Base-by-base conservation (phyloP, 2,888 invertebrate genomes). In the Lomographa bimaculata region DNA sequence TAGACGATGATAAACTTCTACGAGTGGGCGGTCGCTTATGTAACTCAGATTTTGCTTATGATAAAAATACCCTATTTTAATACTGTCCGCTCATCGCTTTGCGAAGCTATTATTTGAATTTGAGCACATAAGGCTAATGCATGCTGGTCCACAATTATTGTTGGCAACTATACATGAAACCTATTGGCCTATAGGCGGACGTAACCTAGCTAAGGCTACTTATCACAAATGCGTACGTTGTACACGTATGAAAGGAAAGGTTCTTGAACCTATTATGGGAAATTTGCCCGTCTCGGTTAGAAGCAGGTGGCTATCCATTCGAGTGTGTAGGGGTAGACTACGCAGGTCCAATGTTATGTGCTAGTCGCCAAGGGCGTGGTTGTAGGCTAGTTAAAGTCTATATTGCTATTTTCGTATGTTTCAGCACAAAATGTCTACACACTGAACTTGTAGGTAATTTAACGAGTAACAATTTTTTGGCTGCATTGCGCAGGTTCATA, bases 371-470 rank as follows among this genome's bases (percentile, higher is more conserved):
- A 28, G 44, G 42, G 19, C 53, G 50, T 34, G 52, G 52, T 45
- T 56, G 50, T 43, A 55, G 23, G 36, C 7, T 58, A 1, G 39
- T 52, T 2, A 57, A 55, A 7, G 44, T 40, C 1, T 54, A 52
- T 9, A 40, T 56, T 7, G 37, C 37, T 8, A 33, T 49, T 14
- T 53, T 56, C 20, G 21, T 55, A 2, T 57, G 49, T 18, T 52
- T 52, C 5, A 17, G 43, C 1, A 55, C 50, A 0, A 53, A 53
- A n/a, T 40, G 54, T 1, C 29, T 57, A 2, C 54, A 56, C 16
- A 6, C 48, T 1, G 55, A 57, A 3, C 14, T 55, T n/a, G 52
- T 55, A 7, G 46, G 49, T 14, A 50, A 57, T 20, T 45, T 60
- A 29, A 54, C 50, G 0, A 55, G 51, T 23, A 46, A 52, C 18